These are phyloP conservation scores for Macroteleia sp. DNA, from an alignment of 2,888 invertebrate genomes.

Conservation along the genomic window DNA sequence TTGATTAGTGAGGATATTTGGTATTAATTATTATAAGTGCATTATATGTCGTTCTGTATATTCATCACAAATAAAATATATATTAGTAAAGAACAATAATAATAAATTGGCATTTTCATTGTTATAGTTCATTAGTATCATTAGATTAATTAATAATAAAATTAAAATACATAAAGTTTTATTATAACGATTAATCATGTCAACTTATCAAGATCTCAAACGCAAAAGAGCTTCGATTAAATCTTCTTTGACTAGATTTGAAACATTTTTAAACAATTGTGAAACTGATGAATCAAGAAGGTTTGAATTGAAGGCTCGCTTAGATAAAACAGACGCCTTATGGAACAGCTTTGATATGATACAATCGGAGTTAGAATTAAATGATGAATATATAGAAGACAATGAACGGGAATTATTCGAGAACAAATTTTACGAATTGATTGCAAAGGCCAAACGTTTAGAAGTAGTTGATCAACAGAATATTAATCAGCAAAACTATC, in stretches of 20 bases:
- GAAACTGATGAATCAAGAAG: background rate
- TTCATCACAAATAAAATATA: too few species aligned
- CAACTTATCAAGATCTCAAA: background rate
- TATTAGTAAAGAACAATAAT: too few species aligned
- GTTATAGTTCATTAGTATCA: too few species aligned
- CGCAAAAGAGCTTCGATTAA: slow-evolving; percentile 7
- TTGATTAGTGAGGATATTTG: too few species aligned
- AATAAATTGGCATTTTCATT: too few species aligned
- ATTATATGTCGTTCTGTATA: too few species aligned
- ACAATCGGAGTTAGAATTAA: slow-evolving; percentile 1
- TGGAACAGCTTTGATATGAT: background rate
- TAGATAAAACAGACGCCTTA: slow-evolving; percentile 1
- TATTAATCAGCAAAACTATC: background rate
- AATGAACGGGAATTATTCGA: slow-evolving; percentile 12
- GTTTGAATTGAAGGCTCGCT: background rate
- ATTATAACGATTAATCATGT: too few species aligned
- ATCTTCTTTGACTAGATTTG: slow-evolving; percentile 7
- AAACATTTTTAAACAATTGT: background rate
- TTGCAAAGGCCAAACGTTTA: background rate
- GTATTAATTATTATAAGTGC: too few species aligned
- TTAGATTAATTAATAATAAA: too few species aligned
- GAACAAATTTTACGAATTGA: background rate
- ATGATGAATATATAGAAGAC: slow-evolving; percentile 2
- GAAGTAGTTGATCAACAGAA: background rate
- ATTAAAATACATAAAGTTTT: too few species aligned